phyloP scores from a whole-genome alignment of 1,140 invertebrate genomes.

The Zophobas atratus region DNA sequence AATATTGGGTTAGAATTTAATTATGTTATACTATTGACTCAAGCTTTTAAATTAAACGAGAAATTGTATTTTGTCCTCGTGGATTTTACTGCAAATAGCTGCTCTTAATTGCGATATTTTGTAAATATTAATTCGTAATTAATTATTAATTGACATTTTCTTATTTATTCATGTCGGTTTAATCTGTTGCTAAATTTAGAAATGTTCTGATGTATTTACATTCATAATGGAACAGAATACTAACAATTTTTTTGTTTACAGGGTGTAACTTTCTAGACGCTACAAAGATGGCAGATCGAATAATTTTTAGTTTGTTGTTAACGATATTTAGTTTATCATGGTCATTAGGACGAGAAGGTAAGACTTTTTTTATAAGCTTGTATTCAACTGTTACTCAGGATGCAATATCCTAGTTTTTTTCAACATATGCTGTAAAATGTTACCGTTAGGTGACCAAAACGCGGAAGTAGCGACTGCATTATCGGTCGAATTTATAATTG shows the following conservation, averaged over 20 bases:
- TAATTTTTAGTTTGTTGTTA: constrained; percentile 38
- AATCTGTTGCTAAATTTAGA: neutral
- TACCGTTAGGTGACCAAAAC: constrained; percentile 3
- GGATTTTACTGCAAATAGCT: too few relatives aligned
- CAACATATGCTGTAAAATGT: neutral
- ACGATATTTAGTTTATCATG: constrained; percentile 39
- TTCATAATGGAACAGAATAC: constrained; percentile 8
- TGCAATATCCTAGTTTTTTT: neutral
- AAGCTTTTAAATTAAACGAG: too few relatives aligned
- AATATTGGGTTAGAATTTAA: neutral
- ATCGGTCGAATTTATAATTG: neutral
- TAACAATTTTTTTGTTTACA: constrained; percentile 19
- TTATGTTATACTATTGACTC: neutral
- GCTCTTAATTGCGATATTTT: too few relatives aligned
- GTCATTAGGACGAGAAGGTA: constrained; percentile 44
- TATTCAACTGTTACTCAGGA: neutral
- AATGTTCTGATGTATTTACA: constrained; percentile 9
- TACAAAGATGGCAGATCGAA: constrained; percentile 34
- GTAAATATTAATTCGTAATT: too few relatives aligned
- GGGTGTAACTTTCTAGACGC: constrained; percentile 17
- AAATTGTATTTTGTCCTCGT: too few relatives aligned
- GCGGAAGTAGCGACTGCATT: neutral
- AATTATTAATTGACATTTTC: too few relatives aligned
- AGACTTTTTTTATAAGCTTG: neutral
- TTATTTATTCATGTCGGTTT: too few relatives aligned